Conservation (phyloP, 2,113 vertebrate species). For the Barnardius zonarius region DNA sequence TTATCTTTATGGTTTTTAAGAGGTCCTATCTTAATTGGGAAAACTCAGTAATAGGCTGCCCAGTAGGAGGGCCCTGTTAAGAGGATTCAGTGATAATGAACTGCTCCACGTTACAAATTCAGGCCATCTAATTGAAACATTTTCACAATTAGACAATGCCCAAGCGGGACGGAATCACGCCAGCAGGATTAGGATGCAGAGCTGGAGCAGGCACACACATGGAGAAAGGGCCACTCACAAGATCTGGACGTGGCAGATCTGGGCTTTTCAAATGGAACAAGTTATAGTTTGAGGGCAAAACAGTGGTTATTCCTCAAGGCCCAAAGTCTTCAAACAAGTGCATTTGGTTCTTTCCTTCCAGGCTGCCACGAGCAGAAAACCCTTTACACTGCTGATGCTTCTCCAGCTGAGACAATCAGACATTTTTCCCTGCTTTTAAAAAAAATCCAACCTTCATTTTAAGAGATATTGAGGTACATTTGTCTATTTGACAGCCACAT, state of each 20-base stretch:
- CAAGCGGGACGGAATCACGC: neutral
- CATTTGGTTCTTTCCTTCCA: neutral
- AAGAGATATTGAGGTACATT: neutral
- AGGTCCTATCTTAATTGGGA: conserved; percentile 6
- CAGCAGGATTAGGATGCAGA: neutral
- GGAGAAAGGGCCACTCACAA: neutral
- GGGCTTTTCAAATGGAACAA: neutral
- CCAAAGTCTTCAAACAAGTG: neutral
- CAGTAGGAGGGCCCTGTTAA: conserved; percentile 35
- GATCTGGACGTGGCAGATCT: neutral
- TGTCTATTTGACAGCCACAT: neutral
- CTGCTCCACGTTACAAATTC: neutral
- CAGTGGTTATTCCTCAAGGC: neutral
- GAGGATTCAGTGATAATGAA: neutral
- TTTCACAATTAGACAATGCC: conserved; percentile 12
- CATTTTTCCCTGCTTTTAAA: neutral
- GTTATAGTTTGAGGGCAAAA: neutral
- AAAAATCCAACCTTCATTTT: neutral
- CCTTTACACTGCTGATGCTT: neutral
- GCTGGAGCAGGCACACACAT: neutral
- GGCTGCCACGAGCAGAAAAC: neutral
- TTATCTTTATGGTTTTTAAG: neutral
- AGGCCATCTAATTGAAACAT: neutral
- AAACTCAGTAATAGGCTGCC: neutral
- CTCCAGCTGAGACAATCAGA: neutral